phyloP scores from a whole-genome alignment of 2,888 invertebrate species.

The Eristalis pertinax region DNA sequence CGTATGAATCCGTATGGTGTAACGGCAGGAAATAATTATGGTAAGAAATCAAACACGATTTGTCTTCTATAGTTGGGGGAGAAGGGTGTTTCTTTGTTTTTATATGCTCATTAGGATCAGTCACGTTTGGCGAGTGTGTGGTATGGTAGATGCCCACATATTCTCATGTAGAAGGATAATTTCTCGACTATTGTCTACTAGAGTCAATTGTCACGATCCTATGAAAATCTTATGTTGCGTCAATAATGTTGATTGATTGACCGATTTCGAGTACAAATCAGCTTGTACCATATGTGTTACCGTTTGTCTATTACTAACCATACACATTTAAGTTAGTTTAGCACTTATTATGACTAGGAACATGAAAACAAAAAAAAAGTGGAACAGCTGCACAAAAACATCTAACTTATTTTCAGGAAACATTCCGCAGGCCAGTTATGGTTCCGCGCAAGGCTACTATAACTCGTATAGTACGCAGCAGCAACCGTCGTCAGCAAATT shows the following conservation, averaged over 20 bases:
- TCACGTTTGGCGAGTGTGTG: conserved; percentile 7
- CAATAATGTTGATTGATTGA: neutral
- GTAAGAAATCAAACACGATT: conserved; percentile 74
- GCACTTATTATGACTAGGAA: conserved; percentile 18
- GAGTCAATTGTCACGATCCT: neutral
- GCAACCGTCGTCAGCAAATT: conserved; percentile 38
- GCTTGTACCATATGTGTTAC: neutral
- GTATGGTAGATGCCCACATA: neutral
- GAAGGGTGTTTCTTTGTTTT: conserved; percentile 38
- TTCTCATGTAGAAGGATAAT: neutral
- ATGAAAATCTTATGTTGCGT: neutral
- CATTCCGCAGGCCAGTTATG: conserved; percentile 61
- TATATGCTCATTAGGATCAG: conserved; percentile 24
- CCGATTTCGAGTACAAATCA: neutral
- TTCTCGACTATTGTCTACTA: conserved; percentile 2
- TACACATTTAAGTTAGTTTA: conserved; percentile 9
- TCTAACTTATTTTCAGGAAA: conserved; percentile 60
- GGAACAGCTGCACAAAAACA: conserved; percentile 52
- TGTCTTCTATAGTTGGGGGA: conserved; percentile 62
- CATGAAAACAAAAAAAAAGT: conserved; percentile 5
- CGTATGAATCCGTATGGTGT: conserved; percentile 85
- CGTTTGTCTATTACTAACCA: conserved; percentile 38
- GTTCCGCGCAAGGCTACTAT: conserved; percentile 63
- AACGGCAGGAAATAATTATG: conserved; percentile 76
- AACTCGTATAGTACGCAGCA: conserved; percentile 66